Evolutionary conservation across 2,113 vertebrate genomes (phyloP).

Genomic region (Carettochelys insculpta): DNA sequence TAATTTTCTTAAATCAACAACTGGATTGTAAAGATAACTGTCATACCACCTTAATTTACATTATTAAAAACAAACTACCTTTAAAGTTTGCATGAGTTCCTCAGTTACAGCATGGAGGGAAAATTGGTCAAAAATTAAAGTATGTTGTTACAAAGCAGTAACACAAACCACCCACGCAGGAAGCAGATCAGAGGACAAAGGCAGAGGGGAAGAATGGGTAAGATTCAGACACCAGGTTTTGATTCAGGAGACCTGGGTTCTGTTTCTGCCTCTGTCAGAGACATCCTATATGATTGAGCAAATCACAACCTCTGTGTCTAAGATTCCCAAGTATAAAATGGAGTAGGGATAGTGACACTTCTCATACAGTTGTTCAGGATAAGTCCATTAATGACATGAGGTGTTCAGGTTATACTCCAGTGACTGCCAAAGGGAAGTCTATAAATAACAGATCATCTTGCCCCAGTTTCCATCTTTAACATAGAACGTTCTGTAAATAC

Average conservation of each 20-base stretch:
- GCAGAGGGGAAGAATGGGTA: not conserved
- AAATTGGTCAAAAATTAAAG: not conserved
- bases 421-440: not conserved
- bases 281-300: not conserved
- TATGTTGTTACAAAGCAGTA: not conserved
- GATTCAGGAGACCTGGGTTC: not conserved
- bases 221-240: not conserved
- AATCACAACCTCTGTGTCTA: not conserved
- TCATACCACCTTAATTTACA: not conserved
- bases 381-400: not conserved
- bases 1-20: not conserved
- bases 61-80: not conserved
- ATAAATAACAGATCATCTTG: not conserved
- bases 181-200: not conserved
- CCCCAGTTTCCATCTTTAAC: not conserved
- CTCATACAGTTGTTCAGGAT: too few species aligned
- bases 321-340: not conserved
- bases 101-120: not conserved
- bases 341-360: not conserved
- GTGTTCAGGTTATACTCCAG: not conserved
- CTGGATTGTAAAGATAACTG: not conserved
- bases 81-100: not conserved
- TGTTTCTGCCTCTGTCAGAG: not conserved
- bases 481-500: not conserved
- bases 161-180: not conserved